Evolutionary conservation across 2,113 vertebrate genomes (phyloP).

Genomic region (Amphilophus citrinellus): DNA sequence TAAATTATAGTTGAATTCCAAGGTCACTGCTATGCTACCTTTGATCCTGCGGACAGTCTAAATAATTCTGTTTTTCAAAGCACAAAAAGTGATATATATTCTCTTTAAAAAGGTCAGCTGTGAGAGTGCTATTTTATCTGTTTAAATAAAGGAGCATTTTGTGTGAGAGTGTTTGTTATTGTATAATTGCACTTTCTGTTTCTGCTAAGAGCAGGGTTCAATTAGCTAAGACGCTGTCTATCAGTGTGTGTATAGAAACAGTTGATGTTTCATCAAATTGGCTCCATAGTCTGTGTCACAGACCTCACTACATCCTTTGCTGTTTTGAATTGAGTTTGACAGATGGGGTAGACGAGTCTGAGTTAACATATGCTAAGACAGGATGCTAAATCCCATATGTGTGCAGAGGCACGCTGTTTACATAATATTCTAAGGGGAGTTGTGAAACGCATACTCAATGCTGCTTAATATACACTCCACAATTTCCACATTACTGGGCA

Average conservation of each 20-base stretch:
- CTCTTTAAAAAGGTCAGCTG: constrained; percentile 9
- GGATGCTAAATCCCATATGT: constrained; percentile 54
- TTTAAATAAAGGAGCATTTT: neutral
- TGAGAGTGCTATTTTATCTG: constrained; percentile 5
- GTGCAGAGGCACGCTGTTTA: constrained; percentile 49
- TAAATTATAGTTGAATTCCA: constrained; percentile 52
- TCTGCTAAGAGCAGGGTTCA: neutral
- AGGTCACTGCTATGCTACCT: constrained; percentile 50
- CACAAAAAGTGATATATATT: neutral
- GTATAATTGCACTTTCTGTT: neutral
- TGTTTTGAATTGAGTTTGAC: constrained; percentile 35
- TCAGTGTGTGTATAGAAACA: neutral
- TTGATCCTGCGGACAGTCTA: constrained; percentile 20
- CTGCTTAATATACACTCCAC: constrained; percentile 26
- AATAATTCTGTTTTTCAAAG: constrained; percentile 27
- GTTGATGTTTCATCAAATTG: neutral
- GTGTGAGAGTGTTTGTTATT: constrained; percentile 10
- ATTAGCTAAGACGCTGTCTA: neutral
- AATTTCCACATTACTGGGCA: constrained; percentile 27
- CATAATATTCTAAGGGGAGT: constrained; percentile 48
- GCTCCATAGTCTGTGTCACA: neutral
- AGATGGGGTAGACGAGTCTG: constrained; percentile 48
- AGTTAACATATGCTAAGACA: constrained; percentile 49
- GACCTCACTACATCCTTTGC: constrained; percentile 3
- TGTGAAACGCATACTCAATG: constrained; percentile 23